Evolutionary conservation across 2,113 vertebrate genomes (phyloP), one percentile per base, ranked within the genome.

Genomic region (Hypocryptadius cinnamomeus): DNA sequence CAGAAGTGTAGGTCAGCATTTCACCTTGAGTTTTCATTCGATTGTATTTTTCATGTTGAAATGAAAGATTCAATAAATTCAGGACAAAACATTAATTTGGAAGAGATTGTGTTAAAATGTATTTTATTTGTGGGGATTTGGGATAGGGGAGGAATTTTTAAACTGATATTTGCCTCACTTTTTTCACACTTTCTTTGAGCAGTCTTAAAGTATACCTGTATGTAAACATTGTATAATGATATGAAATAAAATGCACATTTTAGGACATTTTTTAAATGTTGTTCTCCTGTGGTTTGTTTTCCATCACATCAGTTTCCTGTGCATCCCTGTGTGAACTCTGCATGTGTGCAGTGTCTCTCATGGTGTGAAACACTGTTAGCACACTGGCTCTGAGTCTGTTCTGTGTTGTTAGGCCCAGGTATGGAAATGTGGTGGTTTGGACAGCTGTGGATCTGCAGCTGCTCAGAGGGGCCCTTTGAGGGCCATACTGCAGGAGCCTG

Each of bases 211-310:
- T 98, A 97, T 98, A 96, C 97, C 97, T 97, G 94, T 98, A 98
- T 98, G 97, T 98, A 97, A 98, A 98, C 98, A 93, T 98, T 99
- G 98, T 99, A 98, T 96, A 98, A 98, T 98, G 98, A 97, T 97
- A 97, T 97, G 96, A 91, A 99, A 99, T 99, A 99, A 99, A 98
- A 98, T 98, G 98, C 98, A 98, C 98, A 96, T 97, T 98, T 97
- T 97, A 98, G 98, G 97, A 97, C 98, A 97, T 98, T 98, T 99
- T 98, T 97, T 97, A 96, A 98, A 96, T 85, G 66, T 85, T 94
- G 95, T 77, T 85, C 79, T 96, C 79, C 94, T 97, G 97, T 98
- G 89, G 9, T 97, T 95, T 97, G 74, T 94, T 95, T 92, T 71
- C 35, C 33, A 25, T 84, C 66, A 40, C 18, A 3, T 60, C 40